Evolutionary conservation across 2,797 vertebrate genomes (phyloP), one percentile per base, ranked within the genome.

Genomic region (Schizopygopsis malacanthus): DNA sequence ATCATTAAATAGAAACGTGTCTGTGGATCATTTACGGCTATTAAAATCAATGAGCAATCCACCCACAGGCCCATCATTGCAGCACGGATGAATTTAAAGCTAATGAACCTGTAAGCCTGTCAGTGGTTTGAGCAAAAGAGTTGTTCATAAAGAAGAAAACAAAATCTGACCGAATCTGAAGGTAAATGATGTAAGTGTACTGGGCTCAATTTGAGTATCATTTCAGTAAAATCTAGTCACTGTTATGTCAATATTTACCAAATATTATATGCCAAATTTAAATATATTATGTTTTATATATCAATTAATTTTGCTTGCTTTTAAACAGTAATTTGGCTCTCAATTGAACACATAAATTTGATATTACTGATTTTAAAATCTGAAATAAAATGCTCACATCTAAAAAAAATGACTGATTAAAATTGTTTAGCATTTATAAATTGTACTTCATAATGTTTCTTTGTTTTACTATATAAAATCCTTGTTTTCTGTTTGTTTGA

Each of bases 41-140:
- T 87, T 82, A 81, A 84, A 80, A 81, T 80, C 82, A 72, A 84
- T 81, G 83, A 87, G 82, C 47, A 54, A 81, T 87, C 63, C 18
- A 43, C 77, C 43, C 52, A 78, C 82, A 86, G 80, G 43, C 75
- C 67, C 78, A 39, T 63, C 85, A 73, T 41, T 82, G 82, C 78
- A 73, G 61, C 88, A 69, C 15, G 11, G 28, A 67, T 83, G 82
- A 61, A 84, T 87, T 87, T 89, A 87, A 84, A 83, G 25, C 63
- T 87, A 89, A 82, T 81, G 84, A 88, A 75, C 59, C 76, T 45
- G 41, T 72, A 70, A 75, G 65, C 71, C 83, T 52, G 75, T 83
- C 84, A 85, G 63, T 52, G 79, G 81, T n/a, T 15, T 59, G 33
- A 81, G 63, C 63, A 22, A 37, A 16, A 52, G 47, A 37, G 43